Evolutionary conservation across 1,140 invertebrate species (phyloP), one percentile per base, ranked within the genome.

Genomic region (Drosophila parvula): DNA sequence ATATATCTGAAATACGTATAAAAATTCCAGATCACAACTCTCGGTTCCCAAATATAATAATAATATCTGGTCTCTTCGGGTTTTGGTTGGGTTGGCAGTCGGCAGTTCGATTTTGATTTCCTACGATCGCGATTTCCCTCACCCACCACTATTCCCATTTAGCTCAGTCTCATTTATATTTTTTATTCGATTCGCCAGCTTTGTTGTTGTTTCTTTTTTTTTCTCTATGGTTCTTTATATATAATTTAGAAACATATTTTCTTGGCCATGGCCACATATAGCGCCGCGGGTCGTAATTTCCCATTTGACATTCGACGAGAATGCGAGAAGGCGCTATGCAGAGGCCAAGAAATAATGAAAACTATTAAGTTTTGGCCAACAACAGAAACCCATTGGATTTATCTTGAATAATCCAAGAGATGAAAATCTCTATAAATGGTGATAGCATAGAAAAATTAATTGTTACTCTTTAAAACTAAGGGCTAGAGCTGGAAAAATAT

Each of bases 261-360:
- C 64, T 73, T 76, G 79, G 65, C 63, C 67, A 79, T 61, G 71
- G 83, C 40, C 70, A 75, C 53, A 43, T 71, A 73, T 61, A 74
- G 59, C 47, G 45, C 32, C 55, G 73, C 71, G 58, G 44, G 32
- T 63, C 56, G 27, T 74, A 53, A 53, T 81, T 65, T 73, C 51
- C 51, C 59, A 57, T 78, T 75, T 81, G 82, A 81, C 81, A 75
- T 78, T 74, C 74, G 47, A 14, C n/a, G 40, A 36, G 73, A 56
- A 74, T 67, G 30, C 36, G 65, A 43, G 22, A 22, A 22, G 28
- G 36, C 36, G 50, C 48, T 44, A 48, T 32, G 22, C 64, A 62
- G 56, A 77, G 74, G 75, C 73, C 71, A 55, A 68, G 16, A 55
- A 67, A 68, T 77, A 50, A 70, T 78, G 59, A 74, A 61, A 56